Evolutionary conservation across 2,113 vertebrate genomes (phyloP).

Genomic region (Ceratotherium simum): DNA sequence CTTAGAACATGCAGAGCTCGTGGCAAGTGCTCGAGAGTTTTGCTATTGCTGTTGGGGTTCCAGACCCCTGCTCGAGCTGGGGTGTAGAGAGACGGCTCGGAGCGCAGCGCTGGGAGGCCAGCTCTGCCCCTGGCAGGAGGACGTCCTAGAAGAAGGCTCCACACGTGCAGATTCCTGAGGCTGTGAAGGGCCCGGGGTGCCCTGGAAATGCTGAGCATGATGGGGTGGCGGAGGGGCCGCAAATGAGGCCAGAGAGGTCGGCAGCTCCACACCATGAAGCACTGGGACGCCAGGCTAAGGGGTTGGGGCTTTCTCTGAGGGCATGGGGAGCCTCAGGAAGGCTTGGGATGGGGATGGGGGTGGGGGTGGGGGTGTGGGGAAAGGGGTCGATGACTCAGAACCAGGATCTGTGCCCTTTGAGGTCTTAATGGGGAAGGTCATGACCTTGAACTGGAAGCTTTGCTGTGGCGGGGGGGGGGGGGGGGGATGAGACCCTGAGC

Average conservation of each 20-base stretch:
- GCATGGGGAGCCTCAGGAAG: not conserved
- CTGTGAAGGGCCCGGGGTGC: fast-evolving
- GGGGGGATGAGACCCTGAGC: not conserved
- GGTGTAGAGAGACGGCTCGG: not conserved
- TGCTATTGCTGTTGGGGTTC: not conserved
- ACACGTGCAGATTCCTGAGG: no score
- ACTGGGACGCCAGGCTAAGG: not conserved
- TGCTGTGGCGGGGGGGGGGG: not conserved
- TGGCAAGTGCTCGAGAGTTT: fast-evolving
- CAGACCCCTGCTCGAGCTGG: no score
- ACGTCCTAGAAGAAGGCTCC: not conserved
- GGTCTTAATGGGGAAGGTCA: not conserved
- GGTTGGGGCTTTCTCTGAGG: not conserved
- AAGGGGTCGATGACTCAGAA: not conserved
- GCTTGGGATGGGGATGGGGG: not conserved
- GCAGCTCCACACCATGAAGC: not conserved
- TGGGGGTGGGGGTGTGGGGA: no score
- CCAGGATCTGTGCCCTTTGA: not conserved
- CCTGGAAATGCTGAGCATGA: not conserved
- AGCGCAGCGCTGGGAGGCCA: fast-evolving
- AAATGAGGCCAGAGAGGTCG: not conserved
- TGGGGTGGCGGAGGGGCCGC: not conserved
- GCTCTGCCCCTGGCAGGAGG: not conserved
- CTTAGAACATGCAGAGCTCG: fast-evolving
- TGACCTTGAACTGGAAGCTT: not conserved